These are phyloP conservation scores for Meriones psammophilus DNA, from an alignment of 2,797 vertebrate genomes.

Conservation along the genomic window DNA sequence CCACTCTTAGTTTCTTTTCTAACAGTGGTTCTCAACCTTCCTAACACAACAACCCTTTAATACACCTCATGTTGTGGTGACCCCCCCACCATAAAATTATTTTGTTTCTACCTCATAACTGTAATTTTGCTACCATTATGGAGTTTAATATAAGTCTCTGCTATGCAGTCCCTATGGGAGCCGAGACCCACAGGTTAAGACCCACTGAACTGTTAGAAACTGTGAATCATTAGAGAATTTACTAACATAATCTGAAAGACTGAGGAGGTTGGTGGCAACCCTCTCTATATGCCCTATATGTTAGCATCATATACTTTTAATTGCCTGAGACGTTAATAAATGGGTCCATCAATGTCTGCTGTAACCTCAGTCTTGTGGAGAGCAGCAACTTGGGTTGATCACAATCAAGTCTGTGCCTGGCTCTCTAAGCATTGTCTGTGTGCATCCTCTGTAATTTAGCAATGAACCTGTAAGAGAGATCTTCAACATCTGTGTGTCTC, in stretches of 20 bases:
- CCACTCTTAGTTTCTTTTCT: conserved; percentile 6
- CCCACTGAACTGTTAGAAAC: background rate
- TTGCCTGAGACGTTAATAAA: conserved; percentile 31
- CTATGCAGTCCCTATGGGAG: background rate
- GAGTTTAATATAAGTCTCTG: background rate
- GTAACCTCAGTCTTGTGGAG: background rate
- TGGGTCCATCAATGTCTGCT: background rate
- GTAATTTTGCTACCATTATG: background rate
- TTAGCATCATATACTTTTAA: background rate
- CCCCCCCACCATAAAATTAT: too few species aligned
- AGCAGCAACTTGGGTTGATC: background rate
- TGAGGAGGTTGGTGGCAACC: background rate
- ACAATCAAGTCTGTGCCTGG: background rate
- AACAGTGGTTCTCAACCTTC: background rate
- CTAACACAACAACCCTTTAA: background rate
- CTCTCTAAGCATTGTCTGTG: background rate
- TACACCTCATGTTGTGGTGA: background rate
- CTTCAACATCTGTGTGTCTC: background rate
- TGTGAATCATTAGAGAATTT: background rate
- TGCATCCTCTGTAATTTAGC: background rate
- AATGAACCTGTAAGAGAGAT: background rate
- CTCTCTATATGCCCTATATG: background rate
- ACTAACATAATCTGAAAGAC: background rate
- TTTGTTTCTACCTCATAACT: too few species aligned
- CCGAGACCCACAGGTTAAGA: background rate